phyloP scores from a whole-genome alignment of 2,113 vertebrate species.

The Corythoichthys intestinalis region DNA sequence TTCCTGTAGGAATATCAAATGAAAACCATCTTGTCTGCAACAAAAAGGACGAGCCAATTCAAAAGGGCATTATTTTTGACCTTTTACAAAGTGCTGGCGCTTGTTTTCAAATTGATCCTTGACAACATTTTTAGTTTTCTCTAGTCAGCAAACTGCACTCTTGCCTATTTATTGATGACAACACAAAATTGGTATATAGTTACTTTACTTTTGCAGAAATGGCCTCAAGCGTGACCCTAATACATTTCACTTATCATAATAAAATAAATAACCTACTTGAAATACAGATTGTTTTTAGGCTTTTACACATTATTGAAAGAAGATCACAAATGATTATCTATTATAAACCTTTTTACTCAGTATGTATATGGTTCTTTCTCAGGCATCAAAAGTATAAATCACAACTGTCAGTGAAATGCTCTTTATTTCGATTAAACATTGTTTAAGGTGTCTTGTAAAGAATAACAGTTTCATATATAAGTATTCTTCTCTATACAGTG shows the following conservation, averaged over 20 bases:
- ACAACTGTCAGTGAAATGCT: background rate
- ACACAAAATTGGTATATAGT: background rate
- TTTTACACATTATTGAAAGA: background rate
- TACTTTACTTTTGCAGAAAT: background rate
- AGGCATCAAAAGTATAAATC: background rate
- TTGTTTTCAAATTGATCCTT: conserved; percentile 1
- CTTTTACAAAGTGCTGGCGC: background rate
- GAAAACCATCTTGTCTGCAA: background rate
- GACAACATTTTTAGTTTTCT: conserved; percentile 3
- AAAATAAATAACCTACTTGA: background rate
- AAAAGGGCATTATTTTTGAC: background rate
- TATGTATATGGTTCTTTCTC: background rate
- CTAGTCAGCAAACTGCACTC: background rate
- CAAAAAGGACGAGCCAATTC: background rate
- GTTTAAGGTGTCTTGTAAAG: background rate
- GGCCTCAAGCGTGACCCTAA: background rate
- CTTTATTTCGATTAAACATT: background rate
- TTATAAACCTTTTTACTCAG: background rate
- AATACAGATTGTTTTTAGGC: background rate
- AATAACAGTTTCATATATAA: background rate
- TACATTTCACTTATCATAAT: background rate
- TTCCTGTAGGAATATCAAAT: background rate
- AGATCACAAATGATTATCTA: background rate
- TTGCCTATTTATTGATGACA: background rate
- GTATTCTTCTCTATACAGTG: background rate